Percentiles rank a stretch among this genome's conserved stretches.
These are phyloP conservation scores for Arenaria interpres DNA, from an alignment of 2,113 vertebrate genomes.

Conservation along the genomic window DNA sequence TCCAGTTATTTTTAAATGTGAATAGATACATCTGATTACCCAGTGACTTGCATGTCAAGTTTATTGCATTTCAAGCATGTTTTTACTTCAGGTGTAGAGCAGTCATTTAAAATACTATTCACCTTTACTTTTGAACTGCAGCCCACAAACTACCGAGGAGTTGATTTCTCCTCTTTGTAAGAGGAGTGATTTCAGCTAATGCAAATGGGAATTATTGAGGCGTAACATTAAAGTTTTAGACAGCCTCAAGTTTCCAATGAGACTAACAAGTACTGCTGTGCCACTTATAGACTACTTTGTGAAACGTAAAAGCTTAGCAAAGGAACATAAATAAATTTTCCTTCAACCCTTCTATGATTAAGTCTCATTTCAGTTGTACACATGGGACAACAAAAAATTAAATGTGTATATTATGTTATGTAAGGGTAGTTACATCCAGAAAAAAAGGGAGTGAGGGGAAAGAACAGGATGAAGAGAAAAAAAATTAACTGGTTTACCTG, in stretches of 20 bases:
- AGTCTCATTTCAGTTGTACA: neutral
- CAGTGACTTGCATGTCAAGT: neutral
- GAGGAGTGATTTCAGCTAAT: neutral
- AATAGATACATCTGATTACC: neutral
- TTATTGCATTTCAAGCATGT: neutral
- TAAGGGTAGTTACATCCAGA: neutral
- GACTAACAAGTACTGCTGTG: neutral
- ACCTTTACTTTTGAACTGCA: neutral
- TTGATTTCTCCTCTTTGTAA: neutral
- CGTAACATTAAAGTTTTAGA: neutral
- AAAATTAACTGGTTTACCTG: conserved; percentile 81
- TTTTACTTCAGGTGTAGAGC: neutral
- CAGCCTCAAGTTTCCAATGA: neutral
- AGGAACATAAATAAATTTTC: neutral
- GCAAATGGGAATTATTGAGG: neutral
- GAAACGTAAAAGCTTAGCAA: neutral
- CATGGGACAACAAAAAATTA: neutral
- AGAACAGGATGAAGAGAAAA: neutral
- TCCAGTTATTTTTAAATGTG: neutral
- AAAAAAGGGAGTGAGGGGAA: neutral
- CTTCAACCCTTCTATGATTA: neutral
- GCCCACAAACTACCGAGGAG: neutral
- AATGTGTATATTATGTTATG: neutral
- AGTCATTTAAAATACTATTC: neutral
- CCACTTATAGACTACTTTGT: neutral